Base-by-base conservation (phyloP, 2,797 vertebrate genomes). In the Tapirus indicus region DNA sequence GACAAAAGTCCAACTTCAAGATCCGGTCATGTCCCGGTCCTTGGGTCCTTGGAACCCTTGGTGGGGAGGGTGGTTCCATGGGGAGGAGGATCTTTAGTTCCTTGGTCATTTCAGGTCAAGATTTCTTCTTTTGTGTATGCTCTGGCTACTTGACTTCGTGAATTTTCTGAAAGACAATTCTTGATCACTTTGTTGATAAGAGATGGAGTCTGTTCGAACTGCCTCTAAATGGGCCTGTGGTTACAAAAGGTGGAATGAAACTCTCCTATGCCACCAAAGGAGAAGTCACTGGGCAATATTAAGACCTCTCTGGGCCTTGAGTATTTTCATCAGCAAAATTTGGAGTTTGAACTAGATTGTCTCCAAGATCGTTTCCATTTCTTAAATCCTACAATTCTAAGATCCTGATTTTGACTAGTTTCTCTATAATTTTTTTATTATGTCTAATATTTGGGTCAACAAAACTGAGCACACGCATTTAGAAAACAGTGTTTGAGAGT, bases 401-500 rank as follows among this genome's bases (percentile, higher is more conserved):
- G 54, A 90, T 82, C 17, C 20, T 54, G 5, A 21, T 74, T 72
- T 79, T 88, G 41, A 85, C 58, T 84, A 20, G 64, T 77, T 94
- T 58, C 7, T 87, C 74, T n/a, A 69, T 23, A 66, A 29, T 16
- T 71, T 94, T 94, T 88, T 97, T 75, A 69, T 84, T 38, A 29
- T 58, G 94, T 35, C 91, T 94, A 88, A 72, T 72, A 41, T 94
- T 32, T 97, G 74, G 23, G 8, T 69, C 93, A 88, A 89, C 7
- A 91, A 95, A 98, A 21, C 23, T 96, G 66, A 96, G 66, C 21
- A 83, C 8, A 1, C 52, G 56, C 8, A 23, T 78, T 95, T 38
- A 5, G n/a, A 93, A 91, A 94, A 87, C 89, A 97, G 78, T 41
- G 13, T 85, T 95, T 77, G 20, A 93, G 88, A 44, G 25, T 58